Evolutionary conservation across 64 coral and sea anemone species (phyloP), one percentile per base, ranked within the genome.

Genomic region (Astreopora myriophthalma): DNA sequence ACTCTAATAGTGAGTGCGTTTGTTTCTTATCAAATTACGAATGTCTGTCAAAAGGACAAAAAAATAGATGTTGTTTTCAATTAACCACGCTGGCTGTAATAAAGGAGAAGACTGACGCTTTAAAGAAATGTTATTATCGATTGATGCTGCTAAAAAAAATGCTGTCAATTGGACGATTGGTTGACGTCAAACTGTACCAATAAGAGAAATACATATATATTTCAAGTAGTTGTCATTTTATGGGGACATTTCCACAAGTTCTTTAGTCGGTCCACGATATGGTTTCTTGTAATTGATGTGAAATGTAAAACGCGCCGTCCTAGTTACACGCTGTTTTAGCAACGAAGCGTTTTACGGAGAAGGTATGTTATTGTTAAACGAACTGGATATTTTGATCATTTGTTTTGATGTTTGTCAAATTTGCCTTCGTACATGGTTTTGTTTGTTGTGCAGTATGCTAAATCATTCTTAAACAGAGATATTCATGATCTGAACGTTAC

Each of bases 151-250:
- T 6, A 22, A 11, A 19, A 37, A 36, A 25, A 13, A 64, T 12
- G n/a, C 61, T n/a, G 30, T 24, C 34, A 64, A 8, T 37, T 83
- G 61, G 34, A 12, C 26, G 57, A 35, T n/a, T 33, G 52, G 8
- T 57, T 83, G 79, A 83, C 79, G 79, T 83, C 79, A 83, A 36
- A 64, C 52, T 5, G 14, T 31, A 20, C 22, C 33, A 52, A 40
- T 38, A 36, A 16, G 25, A 49, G 28, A 13, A 60, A 61, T 55
- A 55, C 10, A 55, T 55, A 60, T 33, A 38, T 83, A 20, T 36
- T 65, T 37, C 57, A 83, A 64, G 17, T 19, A 37, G 57, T 25
- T 64, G 79, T 83, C 79, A 64, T 35, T 20, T 29, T 12, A 49
- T 1, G 16, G 62, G 19, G 34, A 34, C 14, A 73, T 37, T 17